Evolutionary conservation across 2,113 vertebrate genomes (phyloP).

Genomic region (Desmodus rotundus): DNA sequence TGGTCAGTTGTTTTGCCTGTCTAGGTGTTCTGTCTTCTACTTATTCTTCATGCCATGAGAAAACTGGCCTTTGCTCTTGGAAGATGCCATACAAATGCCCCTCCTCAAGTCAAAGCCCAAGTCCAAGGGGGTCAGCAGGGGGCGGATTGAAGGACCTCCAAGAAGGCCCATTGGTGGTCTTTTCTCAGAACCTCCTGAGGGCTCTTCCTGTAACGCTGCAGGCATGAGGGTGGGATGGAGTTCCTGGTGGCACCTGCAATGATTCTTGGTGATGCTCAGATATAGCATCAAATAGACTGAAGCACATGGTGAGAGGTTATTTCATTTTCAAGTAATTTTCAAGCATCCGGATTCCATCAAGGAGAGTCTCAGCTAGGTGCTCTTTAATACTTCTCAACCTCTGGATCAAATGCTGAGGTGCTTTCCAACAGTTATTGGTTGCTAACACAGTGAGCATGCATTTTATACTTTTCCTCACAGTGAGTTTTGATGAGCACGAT

Average conservation of each 20-base stretch:
- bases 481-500: background rate
- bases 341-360: background rate
- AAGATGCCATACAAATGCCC: background rate
- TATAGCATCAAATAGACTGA: background rate
- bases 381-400: background rate
- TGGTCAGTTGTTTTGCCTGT: background rate
- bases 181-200: background rate
- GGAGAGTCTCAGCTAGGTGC: background rate
- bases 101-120: background rate
- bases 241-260: background rate
- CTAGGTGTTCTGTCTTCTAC: background rate
- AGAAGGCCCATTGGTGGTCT: background rate
- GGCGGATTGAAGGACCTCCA: too few species aligned
- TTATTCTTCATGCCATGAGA: background rate
- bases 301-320: background rate
- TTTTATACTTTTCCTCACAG: background rate
- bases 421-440: background rate
- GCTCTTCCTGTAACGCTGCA: background rate
- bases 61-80: background rate
- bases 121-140: background rate
- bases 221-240: background rate
- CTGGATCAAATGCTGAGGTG: background rate
- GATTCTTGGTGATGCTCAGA: background rate
- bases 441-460: accelerated
- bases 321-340: background rate